Conservation (phyloP, 2,888 invertebrate species). For the Hipparchia sbordonii region DNA sequence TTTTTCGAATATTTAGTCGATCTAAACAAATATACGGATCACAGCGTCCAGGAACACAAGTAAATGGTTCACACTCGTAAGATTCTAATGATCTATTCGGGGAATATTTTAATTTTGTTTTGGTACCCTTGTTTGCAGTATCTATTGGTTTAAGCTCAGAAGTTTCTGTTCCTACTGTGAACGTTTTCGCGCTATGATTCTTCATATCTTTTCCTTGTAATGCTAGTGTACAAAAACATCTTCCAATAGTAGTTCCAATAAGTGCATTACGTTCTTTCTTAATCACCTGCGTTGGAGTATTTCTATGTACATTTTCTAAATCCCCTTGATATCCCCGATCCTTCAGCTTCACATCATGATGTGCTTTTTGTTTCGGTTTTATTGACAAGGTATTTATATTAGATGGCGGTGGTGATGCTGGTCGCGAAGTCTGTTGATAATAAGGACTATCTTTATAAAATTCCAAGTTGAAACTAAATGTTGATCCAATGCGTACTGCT, state of each 20-base stretch:
- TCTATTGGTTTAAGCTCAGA: conserved; percentile 4
- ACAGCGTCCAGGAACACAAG: conserved; percentile 41
- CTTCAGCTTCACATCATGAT: conserved; percentile 19
- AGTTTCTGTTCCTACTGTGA: conserved; percentile 24
- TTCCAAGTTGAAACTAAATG: conserved; percentile 43
- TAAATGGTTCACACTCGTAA: conserved; percentile 48
- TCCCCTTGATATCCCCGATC: conserved; percentile 26
- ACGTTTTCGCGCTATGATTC: conserved; percentile 24
- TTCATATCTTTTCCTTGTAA: conserved; percentile 42
- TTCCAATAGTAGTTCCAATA: conserved; percentile 45
- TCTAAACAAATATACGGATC: conserved; percentile 47
- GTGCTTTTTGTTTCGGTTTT: conserved; percentile 20
- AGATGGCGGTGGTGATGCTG: conserved; percentile 2
- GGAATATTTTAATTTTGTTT: conserved; percentile 27
- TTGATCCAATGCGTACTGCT: conserved; percentile 43
- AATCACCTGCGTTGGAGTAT: conserved; percentile 22
- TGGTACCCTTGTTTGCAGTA: conserved; percentile 32
- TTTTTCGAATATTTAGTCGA: conserved; percentile 41
- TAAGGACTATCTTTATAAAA: conserved; percentile 40
- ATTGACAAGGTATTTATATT: conserved; percentile 9
- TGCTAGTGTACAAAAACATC: conserved; percentile 52
- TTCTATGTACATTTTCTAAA: conserved; percentile 34
- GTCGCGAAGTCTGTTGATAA: not conserved
- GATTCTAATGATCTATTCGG: conserved; percentile 20
- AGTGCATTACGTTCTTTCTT: conserved; percentile 40